Evolutionary conservation across 2,113 vertebrate species (phyloP).

Genomic region (Otis tarda): DNA sequence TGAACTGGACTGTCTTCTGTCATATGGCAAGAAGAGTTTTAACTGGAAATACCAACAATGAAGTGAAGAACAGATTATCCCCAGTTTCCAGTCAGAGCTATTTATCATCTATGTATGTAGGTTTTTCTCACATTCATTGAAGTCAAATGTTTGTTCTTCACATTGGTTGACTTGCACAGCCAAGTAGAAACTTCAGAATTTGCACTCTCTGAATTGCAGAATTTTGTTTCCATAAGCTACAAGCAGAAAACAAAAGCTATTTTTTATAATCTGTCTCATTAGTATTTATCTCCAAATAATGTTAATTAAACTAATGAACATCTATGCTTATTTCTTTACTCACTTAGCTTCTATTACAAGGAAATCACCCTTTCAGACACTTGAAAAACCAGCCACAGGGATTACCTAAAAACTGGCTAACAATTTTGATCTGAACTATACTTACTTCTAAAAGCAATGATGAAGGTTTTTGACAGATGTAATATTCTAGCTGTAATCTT

Average conservation of each 20-base stretch:
- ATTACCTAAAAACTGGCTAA: background rate
- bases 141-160: background rate
- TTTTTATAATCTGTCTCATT: background rate
- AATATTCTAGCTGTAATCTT: constrained; percentile 24
- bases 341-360: background rate
- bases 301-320: background rate
- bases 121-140: background rate
- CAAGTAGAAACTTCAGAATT: background rate
- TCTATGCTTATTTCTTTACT: background rate
- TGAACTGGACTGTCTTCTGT: background rate
- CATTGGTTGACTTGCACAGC: background rate
- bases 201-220: background rate
- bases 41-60: background rate
- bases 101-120: background rate
- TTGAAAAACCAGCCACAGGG: background rate
- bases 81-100: background rate
- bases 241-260: background rate
- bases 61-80: background rate
- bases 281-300: background rate
- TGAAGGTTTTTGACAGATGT: constrained; percentile 29
- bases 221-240: background rate
- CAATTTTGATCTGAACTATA: constrained; percentile 22
- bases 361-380: background rate
- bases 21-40: background rate
- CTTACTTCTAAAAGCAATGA: constrained; percentile 43